Percentiles rank a stretch among this genome's conserved stretches.
Conservation (phyloP, 2,797 vertebrate genomes). For the Loris lydekkerianus region DNA sequence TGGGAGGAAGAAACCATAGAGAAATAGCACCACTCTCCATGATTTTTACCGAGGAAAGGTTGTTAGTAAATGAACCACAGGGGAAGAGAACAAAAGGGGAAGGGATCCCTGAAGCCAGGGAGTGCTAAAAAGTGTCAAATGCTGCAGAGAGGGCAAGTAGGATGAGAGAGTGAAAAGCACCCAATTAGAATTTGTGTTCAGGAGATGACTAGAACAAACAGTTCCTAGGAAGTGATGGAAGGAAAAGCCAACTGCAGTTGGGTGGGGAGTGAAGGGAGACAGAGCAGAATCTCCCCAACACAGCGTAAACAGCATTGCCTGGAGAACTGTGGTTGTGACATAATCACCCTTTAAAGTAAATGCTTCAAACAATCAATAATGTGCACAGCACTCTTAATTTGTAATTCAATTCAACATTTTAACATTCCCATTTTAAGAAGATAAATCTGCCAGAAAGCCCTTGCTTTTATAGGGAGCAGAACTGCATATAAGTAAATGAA, state of each 20-base stretch:
- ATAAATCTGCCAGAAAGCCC: background rate
- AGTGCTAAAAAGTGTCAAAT: background rate
- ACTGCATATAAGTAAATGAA: constrained; percentile 32
- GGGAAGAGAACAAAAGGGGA: background rate
- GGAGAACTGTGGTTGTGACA: background rate
- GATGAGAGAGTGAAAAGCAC: background rate
- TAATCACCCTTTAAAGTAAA: background rate
- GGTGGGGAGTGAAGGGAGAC: background rate
- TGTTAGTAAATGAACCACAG: background rate
- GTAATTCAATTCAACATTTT: constrained; percentile 13
- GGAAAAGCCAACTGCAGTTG: background rate
- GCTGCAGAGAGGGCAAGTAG: background rate
- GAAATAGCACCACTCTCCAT: background rate
- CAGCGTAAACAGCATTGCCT: background rate
- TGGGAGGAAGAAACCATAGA: background rate
- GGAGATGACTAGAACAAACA: background rate
- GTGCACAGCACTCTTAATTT: background rate
- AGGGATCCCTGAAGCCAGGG: background rate
- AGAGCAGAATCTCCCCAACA: background rate
- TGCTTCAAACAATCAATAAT: constrained; percentile 53
- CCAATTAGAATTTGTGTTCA: background rate
- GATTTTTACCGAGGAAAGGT: background rate
- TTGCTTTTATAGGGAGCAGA: constrained; percentile 18
- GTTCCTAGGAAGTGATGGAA: background rate
- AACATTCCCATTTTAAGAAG: constrained; percentile 15